Percentiles rank a stretch among this genome's conserved stretches.
Evolutionary conservation across 2,888 invertebrate species (phyloP).

Genomic region (Siphonodentalium dalli): DNA sequence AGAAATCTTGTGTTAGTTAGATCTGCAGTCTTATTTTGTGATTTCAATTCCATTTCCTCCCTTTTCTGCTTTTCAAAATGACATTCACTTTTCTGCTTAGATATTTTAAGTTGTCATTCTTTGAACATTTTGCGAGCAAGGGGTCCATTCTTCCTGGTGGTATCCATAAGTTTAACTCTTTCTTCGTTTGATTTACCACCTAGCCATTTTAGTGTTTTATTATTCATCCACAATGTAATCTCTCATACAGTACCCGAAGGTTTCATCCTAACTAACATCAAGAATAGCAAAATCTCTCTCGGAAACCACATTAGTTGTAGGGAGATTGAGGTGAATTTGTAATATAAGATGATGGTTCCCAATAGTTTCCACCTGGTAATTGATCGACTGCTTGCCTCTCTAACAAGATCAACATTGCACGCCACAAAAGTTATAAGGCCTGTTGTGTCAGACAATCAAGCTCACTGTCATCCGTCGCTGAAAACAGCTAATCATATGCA

Average conservation of each 20-base stretch:
- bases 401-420: constrained; percentile 18
- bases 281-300: constrained; percentile 16
- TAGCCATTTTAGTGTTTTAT: constrained; percentile 21
- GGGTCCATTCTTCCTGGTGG: constrained; percentile 5
- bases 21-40: too few species aligned
- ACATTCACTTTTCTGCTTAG: constrained; percentile 2
- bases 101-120: constrained; percentile 11
- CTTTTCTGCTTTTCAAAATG: not conserved
- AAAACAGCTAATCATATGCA: constrained; percentile 11
- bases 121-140: constrained; percentile 1
- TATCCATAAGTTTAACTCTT: constrained; percentile 3
- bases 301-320: constrained; percentile 10
- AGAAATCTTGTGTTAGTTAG: too few species aligned
- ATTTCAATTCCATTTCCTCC: too few species aligned
- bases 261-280: constrained; percentile 14
- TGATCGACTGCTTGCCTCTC: constrained; percentile 26
- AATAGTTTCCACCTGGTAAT: constrained; percentile 18
- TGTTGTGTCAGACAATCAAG: constrained; percentile 19
- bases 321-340: not conserved
- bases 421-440: constrained; percentile 13
- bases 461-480: constrained; percentile 1
- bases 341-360: not conserved
- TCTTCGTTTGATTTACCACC: not conserved
- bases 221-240: constrained; percentile 21
- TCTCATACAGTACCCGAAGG: constrained; percentile 11